These are phyloP conservation scores for Rhamnusium bicolor DNA, from an alignment of 2,888 invertebrate species.

Conservation along the genomic window DNA sequence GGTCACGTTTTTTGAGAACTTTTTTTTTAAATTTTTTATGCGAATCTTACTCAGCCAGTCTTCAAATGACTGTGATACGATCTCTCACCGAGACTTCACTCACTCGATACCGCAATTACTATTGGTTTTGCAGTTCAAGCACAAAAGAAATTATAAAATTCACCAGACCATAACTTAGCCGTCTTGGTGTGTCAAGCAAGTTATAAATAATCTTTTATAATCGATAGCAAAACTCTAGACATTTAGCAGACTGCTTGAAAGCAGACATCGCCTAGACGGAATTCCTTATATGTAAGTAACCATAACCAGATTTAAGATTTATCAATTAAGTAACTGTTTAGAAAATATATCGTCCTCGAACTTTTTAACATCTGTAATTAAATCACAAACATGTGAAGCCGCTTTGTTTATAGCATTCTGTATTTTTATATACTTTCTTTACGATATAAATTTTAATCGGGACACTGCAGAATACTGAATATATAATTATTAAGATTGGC, in stretches of 20 bases:
- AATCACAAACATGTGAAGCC: slow-evolving; percentile 7
- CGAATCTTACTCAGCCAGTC: background rate
- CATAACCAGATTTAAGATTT: slow-evolving; percentile 39
- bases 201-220: slow-evolving; percentile 29
- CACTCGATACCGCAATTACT: slow-evolving; percentile 4
- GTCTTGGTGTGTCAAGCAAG: slow-evolving; percentile 8
- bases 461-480: no score
- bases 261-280: slow-evolving; percentile 50
- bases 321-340: background rate
- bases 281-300: slow-evolving; percentile 47
- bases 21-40: background rate
- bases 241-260: slow-evolving; percentile 38
- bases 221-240: slow-evolving; percentile 45
- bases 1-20: no score
- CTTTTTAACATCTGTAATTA: background rate
- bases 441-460: background rate
- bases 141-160: slow-evolving; percentile 20
- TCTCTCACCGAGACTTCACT: slow-evolving; percentile 5
- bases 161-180: slow-evolving; percentile 26
- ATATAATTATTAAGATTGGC: no score
- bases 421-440: background rate
- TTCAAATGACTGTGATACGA: background rate
- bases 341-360: slow-evolving; percentile 12
- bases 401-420: slow-evolving; percentile 4
- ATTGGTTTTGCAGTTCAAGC: slow-evolving; percentile 8